Evolutionary conservation across 2,888 invertebrate species (phyloP), one percentile per base, ranked within the genome.

Genomic region (Argyresthia goedartella): DNA sequence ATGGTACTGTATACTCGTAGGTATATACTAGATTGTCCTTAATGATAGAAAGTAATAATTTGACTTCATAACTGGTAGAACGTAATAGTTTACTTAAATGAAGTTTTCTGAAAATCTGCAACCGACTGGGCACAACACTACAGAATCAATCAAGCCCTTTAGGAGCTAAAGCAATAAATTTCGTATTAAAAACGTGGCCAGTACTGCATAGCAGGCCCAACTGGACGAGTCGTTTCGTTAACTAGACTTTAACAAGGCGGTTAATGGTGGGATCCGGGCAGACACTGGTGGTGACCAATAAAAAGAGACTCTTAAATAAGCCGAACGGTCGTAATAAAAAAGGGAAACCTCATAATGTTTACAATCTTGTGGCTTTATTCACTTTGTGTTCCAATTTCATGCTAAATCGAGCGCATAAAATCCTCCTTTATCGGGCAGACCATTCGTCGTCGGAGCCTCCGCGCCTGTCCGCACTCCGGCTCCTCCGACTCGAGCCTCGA

Each of bases 361-460:
- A 86, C 85, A 82, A 82, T 85, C 84, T 81, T 81, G 85, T 84
- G 81, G 82, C 82, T 85, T 85, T 85, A 86, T 85, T 84, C 86
- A 85, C 86, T 84, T 85, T 86, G 86, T 85, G 77, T 84, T 84
- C 81, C 85, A 86, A 86, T 86, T 86, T 86, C 85, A 85, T 85
- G 86, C 82, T 86, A 86, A 86, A 86, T 85, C 81, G 80, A 81
- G 80, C 80, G 82, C 79, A 80, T 81, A 76, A 84, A 84, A 86
- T 81, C 74, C 74, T 81, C 73, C 71, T 84, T 82, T 82, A 84
- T 82, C 82, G 78, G 69, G 77, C 78, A 85, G 84, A 82, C 84
- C 77, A 63, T 71, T 75, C 80, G 85, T 82, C 81, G 78, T 56
- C 60, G 65, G 57, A 63, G 63, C 59, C 60, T 61, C 63, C 56